Evolutionary conservation across 2,113 vertebrate species (phyloP), one percentile per base, ranked within the genome.

Genomic region (Apteryx owenii): DNA sequence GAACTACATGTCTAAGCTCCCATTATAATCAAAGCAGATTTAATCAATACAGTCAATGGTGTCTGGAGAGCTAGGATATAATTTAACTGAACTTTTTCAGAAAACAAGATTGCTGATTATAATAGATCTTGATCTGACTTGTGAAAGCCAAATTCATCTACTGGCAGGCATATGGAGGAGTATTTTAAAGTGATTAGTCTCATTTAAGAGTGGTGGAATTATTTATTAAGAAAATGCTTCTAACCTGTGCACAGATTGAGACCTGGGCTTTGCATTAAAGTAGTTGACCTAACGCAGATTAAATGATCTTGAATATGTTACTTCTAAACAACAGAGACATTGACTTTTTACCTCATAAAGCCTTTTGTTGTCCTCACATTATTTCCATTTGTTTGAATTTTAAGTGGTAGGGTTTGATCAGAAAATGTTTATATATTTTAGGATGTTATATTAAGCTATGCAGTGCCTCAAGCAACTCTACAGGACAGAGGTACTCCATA

Each of bases 311-410:
- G 25, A 81, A 50, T 69, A 31, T 69, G 31, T 65, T 82, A 62
- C 86, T 85, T 64, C 26, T 62, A 77, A 94, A 44, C 58, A 75
- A 58, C 15, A 62, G 19, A 58, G 29, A 50, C 17, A 62, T 83
- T 36, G 18, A 20, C 5, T n/a, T 66, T 93, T 72, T 91, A 62
- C 40, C 25, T 87, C 69, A 31, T 61, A 68, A 96, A 61, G 1
- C 6, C 19, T 31, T 79, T 78, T 70, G 44, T 33, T 48, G n/a
- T 81, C 12, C 21, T 79, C 11, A 48, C 31, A 95, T 90, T 70
- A 31, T 94, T 97, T 40, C 50, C 40, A 54, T 69, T 87, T 93
- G 44, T 88, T 93, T 80, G 33, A 82, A 85, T 91, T 73, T 85
- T 73, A 73, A 77, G n/a, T 38, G 62, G 60, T 38, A 77, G 26